These are phyloP conservation scores for Phacellophora camtschatica DNA, from an alignment of 30 jellyfish, hydroid and myxozoan genomes.

Conservation along the genomic window DNA sequence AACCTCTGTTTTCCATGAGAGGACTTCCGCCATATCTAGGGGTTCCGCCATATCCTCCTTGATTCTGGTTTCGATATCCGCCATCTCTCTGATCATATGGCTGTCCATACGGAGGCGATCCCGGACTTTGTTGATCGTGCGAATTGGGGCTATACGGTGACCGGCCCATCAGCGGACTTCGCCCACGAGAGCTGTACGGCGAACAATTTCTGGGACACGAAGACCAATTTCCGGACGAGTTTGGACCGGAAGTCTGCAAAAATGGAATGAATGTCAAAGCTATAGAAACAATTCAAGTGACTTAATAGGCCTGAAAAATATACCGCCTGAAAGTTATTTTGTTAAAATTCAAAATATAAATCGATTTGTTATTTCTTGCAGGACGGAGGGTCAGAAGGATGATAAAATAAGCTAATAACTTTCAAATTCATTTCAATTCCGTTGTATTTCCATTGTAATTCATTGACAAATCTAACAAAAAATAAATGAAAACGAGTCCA, in stretches of 20 bases:
- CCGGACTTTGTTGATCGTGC: not conserved
- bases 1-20: not conserved
- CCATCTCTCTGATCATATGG: not conserved
- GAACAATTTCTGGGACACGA: conserved; percentile 13
- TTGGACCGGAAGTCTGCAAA: not conserved
- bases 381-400: no score
- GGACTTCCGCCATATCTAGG: not conserved
- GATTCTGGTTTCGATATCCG: not conserved
- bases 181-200: not conserved
- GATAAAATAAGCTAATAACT: no score
- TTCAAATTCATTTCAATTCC: no score
- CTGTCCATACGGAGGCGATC: not conserved
- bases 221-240: conserved; percentile 6
- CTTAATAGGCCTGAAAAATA: no score
- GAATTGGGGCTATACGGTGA: no score
- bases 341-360: no score
- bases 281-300: not conserved
- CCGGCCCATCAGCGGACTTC: not conserved
- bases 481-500: no score
- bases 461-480: no score
- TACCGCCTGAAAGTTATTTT: no score
- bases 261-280: not conserved
- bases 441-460: no score
- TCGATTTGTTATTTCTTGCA: no score
- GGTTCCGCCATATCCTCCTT: not conserved